Conservation (phyloP, 2,113 vertebrate species). For the Protobothrops mucrosquamatus region DNA sequence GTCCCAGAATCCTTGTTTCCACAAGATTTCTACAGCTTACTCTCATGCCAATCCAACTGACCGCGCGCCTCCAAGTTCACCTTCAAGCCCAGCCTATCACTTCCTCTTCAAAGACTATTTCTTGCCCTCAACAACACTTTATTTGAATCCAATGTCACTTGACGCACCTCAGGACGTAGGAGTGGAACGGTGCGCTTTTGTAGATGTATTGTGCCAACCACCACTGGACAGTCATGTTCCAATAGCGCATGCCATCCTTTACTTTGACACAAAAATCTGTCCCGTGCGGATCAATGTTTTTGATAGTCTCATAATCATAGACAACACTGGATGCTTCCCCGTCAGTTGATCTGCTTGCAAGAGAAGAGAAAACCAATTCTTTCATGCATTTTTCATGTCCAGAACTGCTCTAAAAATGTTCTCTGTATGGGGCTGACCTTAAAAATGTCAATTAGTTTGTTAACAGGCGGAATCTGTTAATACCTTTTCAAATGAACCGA, state of each 20-base stretch:
- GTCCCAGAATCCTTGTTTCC: neutral
- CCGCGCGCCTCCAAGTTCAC: neutral
- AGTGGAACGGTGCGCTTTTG: slow-evolving; percentile 76
- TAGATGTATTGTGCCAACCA: slow-evolving; percentile 91
- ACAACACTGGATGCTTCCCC: slow-evolving; percentile 52
- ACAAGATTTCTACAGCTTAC: too few relatives aligned
- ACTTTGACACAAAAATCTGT: slow-evolving; percentile 89
- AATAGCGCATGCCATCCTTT: slow-evolving; percentile 88
- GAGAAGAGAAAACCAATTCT: neutral
- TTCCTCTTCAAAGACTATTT: neutral
- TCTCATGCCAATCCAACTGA: too few relatives aligned
- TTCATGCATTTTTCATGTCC: neutral
- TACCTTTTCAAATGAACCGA: neutral
- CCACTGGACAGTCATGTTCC: slow-evolving; percentile 96
- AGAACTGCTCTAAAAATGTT: neutral
- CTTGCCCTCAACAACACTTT: neutral
- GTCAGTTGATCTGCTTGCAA: slow-evolving; percentile 61
- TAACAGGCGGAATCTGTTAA: neutral
- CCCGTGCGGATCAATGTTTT: slow-evolving; percentile 88
- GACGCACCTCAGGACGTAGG: slow-evolving; percentile 78
- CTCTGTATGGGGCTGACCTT: neutral
- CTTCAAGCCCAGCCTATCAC: neutral
- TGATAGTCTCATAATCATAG: slow-evolving; percentile 88
- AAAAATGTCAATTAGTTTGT: neutral
- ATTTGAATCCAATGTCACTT: too few relatives aligned